Base-by-base conservation (phyloP, 1,140 invertebrate species). In the Sogatella furcifera region DNA sequence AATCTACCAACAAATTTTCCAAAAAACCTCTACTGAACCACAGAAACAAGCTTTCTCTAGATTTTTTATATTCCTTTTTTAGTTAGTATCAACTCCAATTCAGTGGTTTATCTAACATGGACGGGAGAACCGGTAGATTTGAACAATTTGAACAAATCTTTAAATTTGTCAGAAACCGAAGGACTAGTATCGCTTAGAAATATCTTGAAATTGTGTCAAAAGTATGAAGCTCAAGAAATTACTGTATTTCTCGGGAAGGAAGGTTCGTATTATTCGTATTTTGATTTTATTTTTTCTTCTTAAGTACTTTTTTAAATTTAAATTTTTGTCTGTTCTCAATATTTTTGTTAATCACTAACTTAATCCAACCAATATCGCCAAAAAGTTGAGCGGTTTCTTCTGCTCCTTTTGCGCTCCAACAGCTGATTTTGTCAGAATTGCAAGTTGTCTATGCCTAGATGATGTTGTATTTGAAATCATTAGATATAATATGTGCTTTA, bases 171-270 rank as follows among this genome's bases (percentile, higher is more conserved):
- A 4, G 11, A 38, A 11, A 64, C 56, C 15, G 61, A 62, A 42
- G 64, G 62, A 15, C 52, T 65, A 17, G 62, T 64, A 13, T 57
- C 60, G 52, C 41, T 66, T 4, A 42, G 65, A 46, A 52, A 55
- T 22, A 46, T 60, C 34, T 52, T 61, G 21, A 61, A 59, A 34
- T 63, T 60, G 6, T 64, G 61, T 15, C 28, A 59, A 8, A 62
- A 62, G 41, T 65, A 66, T 56, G 67, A 68, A 57, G 60, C 59
- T 5, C 67, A 68, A 56, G 67, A 68, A 60, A 55, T 66, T 9
- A 60, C 55, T 49, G 53, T 64, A 17, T 67, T 54, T 60, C 41
- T 66, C 19, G 59, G 58, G 11, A 63, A 64, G 22, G 61, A 63
- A 65, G 66, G 66, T 66, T 41, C 58, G 65, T 62, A 52, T 11